Evolutionary conservation across 2,797 vertebrate species (phyloP), one percentile per base, ranked within the genome.

Genomic region (Amphiprion clarkii): DNA sequence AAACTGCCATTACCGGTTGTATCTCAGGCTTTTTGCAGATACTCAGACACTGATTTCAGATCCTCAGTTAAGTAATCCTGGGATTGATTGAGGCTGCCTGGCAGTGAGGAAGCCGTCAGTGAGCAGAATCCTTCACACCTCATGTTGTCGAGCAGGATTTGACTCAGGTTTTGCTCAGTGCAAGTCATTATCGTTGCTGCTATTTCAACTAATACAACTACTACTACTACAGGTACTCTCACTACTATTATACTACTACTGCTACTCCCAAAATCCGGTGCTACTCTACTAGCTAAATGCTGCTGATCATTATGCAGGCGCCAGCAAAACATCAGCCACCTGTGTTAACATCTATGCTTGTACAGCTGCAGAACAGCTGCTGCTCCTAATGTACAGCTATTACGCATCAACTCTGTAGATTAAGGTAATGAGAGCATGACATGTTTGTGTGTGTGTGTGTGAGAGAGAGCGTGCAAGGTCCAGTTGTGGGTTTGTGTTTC

Each of bases 121-220:
- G 82, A 82, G 82, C 69, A 68, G 71, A 87, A 69, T 75, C 84
- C 73, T 61, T 49, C 84, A 60, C 85, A 78, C 85, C 87, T 88
- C 88, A 78, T 46, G 78, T 76, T 59, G 71, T 84, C 79, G 60
- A 87, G 85, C 84, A 84, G 88, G 88, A 90, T 91, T 89, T 82
- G 87, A 92, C 93, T 94, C 93, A 93, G 93, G 93, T 92, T 90
- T 90, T 86, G 89, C 92, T 92, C 87, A 74, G 87, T 91, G 90
- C 87, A 89, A 88, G 85, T 88, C 85, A 89, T 85, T 82, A 51
- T 84, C 78, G 82, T 83, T 93, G 92, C 92, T 93, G 92, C 92
- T 93, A 92, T 84, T 90, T 87, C 89, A 90, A 87, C 74, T 78
- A 84, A 76, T 67, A 87, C 70, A 40, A 86, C 82, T 65, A 63